phyloP scores from a whole-genome alignment of 1,140 invertebrate species.

The Drosophila kohkoa region DNA sequence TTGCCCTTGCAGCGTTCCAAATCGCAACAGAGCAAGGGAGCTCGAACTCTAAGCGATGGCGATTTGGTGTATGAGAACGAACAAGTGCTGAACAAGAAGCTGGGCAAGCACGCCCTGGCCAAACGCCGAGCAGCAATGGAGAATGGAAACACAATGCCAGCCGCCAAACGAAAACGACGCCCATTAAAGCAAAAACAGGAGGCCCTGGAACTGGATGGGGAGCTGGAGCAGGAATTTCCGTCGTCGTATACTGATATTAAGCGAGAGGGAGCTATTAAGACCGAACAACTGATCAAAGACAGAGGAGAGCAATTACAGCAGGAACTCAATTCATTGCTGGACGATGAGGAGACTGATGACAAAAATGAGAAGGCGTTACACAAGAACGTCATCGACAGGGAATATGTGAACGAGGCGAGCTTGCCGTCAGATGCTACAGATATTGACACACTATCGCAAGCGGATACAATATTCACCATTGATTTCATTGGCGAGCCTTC shows the following conservation, averaged over 20 bases:
- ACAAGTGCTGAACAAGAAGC: constrained; percentile 58
- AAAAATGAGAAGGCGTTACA: constrained; percentile 25
- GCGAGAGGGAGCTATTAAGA: constrained; percentile 50
- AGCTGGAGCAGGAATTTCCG: constrained; percentile 3
- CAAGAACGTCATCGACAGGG: constrained; percentile 51
- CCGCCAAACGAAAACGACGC: constrained; percentile 33
- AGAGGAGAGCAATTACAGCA: constrained; percentile 51
- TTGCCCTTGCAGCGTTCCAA: constrained; percentile 37
- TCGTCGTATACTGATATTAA: constrained; percentile 44
- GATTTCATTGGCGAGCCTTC: constrained; percentile 40
- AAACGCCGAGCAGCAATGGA: constrained; percentile 43
- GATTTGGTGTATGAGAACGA: constrained; percentile 77
- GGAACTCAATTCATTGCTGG: constrained; percentile 60
- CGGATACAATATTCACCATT: constrained; percentile 43
- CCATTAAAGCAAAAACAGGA: neutral
- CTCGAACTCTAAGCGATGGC: constrained; percentile 55
- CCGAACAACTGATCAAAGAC: constrained; percentile 35
- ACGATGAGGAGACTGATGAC: constrained; percentile 33
- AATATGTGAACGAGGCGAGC: constrained; percentile 47
- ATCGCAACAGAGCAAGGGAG: constrained; percentile 52
- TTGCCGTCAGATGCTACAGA: neutral
- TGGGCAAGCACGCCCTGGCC: constrained; percentile 60
- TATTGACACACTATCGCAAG: constrained; percentile 10
- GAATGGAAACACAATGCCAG: neutral
- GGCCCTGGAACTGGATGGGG: neutral